Evolutionary conservation across 1,140 invertebrate species (phyloP), one percentile per base, ranked within the genome.

Genomic region (Drosophila bocqueti): DNA sequence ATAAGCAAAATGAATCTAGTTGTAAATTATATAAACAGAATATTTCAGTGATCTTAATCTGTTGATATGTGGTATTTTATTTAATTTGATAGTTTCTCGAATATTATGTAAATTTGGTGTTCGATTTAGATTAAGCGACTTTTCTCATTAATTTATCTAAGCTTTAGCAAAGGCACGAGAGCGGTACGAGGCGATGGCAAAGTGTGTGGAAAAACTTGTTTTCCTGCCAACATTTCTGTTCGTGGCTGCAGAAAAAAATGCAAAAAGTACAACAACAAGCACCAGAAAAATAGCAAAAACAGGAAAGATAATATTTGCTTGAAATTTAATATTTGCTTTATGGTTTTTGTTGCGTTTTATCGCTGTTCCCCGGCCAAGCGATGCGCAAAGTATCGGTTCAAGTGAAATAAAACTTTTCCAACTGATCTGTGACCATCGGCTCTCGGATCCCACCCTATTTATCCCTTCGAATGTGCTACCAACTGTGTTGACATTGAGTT

Each of bases 281-380:
- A 36, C n/a, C n/a, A 62, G 36, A 58, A 42, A 65, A 57, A 78
- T 10, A 43, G 11, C n/a, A 59, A 57, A 68, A 50, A 45, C 45
- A 58, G 72, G 74, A 65, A 83, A 85, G 65, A 80, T 77, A 83
- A 72, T 83, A 87, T 81, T 81, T 86, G 50, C 18, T 59, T 79
- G 67, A 69, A 83, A 86, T 64, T 55, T 54, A 86, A 86, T 86
- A 87, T 79, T 83, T 80, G 61, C 55, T 63, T 57, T 61, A 76
- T 26, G 50, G 40, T 10, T 72, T 47, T 42, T 42, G 42, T 72
- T 57, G 38, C 26, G 34, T 50, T 49, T 49, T 49, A 26, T 72
- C 38, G 59, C 58, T 40, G 43, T n/a, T 62, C 31, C 24, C 15
- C 65, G 21, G 38, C 36, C 34, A 66, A 73, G 24, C 42, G 68